These are phyloP conservation scores for Pangasius sanitwongsei DNA, from an alignment of 2,797 vertebrate genomes.

Conservation along the genomic window DNA sequence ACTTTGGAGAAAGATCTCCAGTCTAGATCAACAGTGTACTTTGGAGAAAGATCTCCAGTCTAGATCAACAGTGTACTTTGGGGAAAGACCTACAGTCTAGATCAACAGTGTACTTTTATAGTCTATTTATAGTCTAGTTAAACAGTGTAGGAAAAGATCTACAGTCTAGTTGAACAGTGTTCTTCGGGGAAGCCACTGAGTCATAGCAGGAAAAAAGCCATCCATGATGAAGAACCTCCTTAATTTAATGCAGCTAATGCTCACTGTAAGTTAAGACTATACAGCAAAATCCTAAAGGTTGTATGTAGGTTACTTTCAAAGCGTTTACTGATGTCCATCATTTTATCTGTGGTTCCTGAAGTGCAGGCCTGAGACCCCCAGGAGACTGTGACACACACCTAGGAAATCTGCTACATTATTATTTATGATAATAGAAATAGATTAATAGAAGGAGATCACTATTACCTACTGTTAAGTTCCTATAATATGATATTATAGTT, in stretches of 20 bases:
- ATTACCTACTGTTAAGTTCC: not conserved
- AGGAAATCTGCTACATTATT: not conserved
- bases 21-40: not conserved
- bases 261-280: constrained; percentile 2
- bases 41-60: not conserved
- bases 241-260: constrained; percentile 11
- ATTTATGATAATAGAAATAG: no score
- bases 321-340: not conserved
- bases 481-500: not conserved
- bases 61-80: not conserved
- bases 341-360: not conserved
- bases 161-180: no score
- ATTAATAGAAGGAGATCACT: not conserved
- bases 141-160: not conserved
- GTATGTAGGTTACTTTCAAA: not conserved
- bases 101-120: not conserved
- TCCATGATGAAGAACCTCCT: constrained; percentile 30
- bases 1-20: not conserved
- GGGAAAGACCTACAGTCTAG: not conserved
- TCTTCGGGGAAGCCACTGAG: constrained; percentile 18
- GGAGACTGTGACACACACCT: not conserved
- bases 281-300: not conserved
- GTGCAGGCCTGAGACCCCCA: not conserved
- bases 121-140: not conserved
- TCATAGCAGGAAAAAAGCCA: constrained; percentile 36